Evolutionary conservation across 2,113 vertebrate genomes (phyloP), one percentile per base, ranked within the genome.

Genomic region (Alethe castanea): DNA sequence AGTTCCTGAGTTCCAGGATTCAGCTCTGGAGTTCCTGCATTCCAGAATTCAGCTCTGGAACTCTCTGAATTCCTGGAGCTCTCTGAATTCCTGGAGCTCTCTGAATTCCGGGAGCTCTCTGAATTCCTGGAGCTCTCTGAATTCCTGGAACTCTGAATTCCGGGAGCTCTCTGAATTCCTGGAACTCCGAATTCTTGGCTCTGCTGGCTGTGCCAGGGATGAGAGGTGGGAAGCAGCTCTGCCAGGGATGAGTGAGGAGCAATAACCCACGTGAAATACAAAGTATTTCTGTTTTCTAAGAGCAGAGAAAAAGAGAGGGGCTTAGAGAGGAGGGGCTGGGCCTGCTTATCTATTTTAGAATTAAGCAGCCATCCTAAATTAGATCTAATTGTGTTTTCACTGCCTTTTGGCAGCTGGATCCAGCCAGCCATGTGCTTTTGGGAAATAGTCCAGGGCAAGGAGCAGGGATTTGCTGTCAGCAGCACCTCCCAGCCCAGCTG

Each of bases 241-340:
- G 5, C 61, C 79, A 61, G 36, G 56, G 38, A 3, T n/a, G 54
- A 7, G 25, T 1, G 3, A 48, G 36, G 50, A 65, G 4, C 69
- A 52, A 0, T 0, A 35, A 0, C 5, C 45, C 26, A 0, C 3
- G 2, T 1, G 29, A 14, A 28, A 8, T 3, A 52, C 25, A 29
- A 14, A 57, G 5, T 15, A 2, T n/a, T 48, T 47, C 40, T 56
- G 7, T 24, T 19, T 56, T 12, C 25, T 19, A 4, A 38, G 13
- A 70, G n/a, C 38, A 28, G 14, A 62, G 65, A 9, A 19, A 24
- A 50, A 16, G 11, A 31, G 19, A 7, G 14, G 52, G 69, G 1
- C 8, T 8, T 14, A 9, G 22, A 19, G 28, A 57, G 38, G 28
- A 8, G 23, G 45, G 69, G 44, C 15, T 53, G 72, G 73, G n/a